Base-by-base conservation (phyloP, 2,888 invertebrate species). In the Megaustenia siamemsis region DNA sequence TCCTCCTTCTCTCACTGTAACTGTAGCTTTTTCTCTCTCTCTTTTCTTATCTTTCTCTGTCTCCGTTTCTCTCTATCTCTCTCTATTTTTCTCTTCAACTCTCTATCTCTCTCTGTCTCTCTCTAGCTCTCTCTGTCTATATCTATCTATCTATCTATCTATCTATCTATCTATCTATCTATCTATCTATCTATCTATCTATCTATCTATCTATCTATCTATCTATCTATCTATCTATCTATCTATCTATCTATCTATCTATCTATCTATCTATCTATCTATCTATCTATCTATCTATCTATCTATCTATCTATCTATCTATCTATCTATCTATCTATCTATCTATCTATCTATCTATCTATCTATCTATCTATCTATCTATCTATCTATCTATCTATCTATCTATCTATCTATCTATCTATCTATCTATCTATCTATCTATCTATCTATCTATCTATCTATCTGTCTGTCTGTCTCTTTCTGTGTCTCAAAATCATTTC, bases 131-230 rank as follows among this genome's bases (percentile, higher is more conserved):
- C n/a, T n/a, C n/a, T n/a, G n/a, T n/a, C n/a, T n/a, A n/a, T n/a
- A n/a, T n/a, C 53, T 6, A 75, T 75, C 53, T 49, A 49, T 75
- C 45, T 75, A 75, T 75, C 53, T 49, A 49, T 75, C 45, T 75
- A 75, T 75, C 75, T 71, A 71, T 71, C 71, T 71, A 71, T 71
- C 71, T 71, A 71, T 71, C 71, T 71, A 71, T 71, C 71, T 71
- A 71, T 71, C 71, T 71, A 71, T 71, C 71, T 71, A 71, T 71
- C 71, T 71, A 71, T 71, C 71, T 71, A 71, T 71, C 35, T 49
- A 49, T 71, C 38, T 71, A 35, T 38, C 38, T 28, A 35, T 38
- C 71, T 71, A 63, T 63, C n/a, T 63, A 28, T 63, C 63, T 63
- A 28, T 28, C 63, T 63, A 28, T 63, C n/a, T 63, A 28, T 63